Conservation (phyloP, 2,888 invertebrate genomes). For the Pterostichus niger region DNA sequence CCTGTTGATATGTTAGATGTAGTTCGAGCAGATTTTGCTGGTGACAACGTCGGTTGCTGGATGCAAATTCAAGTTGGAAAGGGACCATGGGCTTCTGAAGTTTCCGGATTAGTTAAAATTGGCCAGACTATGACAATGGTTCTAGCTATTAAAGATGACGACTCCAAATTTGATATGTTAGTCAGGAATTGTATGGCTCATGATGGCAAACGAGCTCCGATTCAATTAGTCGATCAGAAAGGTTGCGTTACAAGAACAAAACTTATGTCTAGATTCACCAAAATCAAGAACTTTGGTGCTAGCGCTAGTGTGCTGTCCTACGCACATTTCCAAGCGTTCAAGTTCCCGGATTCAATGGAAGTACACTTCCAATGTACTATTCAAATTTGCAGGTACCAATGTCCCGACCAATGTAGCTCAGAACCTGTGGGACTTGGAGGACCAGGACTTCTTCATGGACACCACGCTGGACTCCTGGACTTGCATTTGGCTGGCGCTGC, state of each 20-base stretch:
- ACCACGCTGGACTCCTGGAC: constrained; percentile 78
- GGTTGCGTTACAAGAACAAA: constrained; percentile 96
- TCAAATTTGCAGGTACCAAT: constrained; percentile 95
- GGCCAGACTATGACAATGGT: constrained; percentile 99
- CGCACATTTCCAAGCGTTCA: constrained; percentile 96
- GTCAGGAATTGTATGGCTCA: constrained; percentile 96
- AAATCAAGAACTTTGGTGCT: constrained; percentile 96
- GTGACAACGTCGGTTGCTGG: constrained; percentile 97
- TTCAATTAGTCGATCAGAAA: constrained; percentile 94
- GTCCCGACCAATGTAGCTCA: constrained; percentile 91
- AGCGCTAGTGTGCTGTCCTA: constrained; percentile 95
- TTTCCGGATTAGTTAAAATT: constrained; percentile 95
- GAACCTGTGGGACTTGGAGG: constrained; percentile 71
- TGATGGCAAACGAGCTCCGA: constrained; percentile 95
- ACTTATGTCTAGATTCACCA: constrained; percentile 95
- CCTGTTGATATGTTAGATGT: constrained; percentile 97
- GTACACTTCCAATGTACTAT: constrained; percentile 97
- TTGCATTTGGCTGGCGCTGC: constrained; percentile 79
- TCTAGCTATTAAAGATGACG: constrained; percentile 95
- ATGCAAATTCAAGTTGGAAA: constrained; percentile 98
- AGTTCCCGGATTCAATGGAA: constrained; percentile 97
- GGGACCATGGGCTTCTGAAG: constrained; percentile 97
- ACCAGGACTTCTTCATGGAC: constrained; percentile 71
- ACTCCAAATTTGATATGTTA: constrained; percentile 96
- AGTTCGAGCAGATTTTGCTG: constrained; percentile 95